These are phyloP conservation scores for Dissostichus mawsoni DNA, from an alignment of 2,113 vertebrate species.

Conservation along the genomic window DNA sequence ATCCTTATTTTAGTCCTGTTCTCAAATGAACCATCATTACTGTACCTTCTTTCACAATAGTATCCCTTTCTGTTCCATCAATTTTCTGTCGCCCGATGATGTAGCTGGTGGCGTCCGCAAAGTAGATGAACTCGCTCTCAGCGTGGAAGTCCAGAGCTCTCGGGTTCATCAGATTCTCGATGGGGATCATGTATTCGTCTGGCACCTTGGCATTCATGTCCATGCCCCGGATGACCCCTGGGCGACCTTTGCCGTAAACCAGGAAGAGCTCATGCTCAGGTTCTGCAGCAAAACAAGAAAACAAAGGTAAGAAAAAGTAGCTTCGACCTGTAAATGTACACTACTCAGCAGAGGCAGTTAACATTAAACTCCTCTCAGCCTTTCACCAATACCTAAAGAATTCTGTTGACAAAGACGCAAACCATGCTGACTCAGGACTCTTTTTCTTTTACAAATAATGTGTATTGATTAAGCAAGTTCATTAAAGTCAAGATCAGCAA, in stretches of 20 bases:
- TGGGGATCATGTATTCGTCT: slow-evolving; percentile 98
- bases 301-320: background rate
- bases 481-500: slow-evolving; percentile 28
- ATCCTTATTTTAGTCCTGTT: background rate
- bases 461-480: slow-evolving; percentile 24
- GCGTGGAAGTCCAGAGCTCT: slow-evolving; percentile 95
- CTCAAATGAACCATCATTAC: background rate
- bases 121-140: slow-evolving; percentile 96
- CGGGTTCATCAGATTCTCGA: slow-evolving; percentile 97
- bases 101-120: slow-evolving; percentile 95
- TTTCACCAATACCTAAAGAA: background rate
- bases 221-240: slow-evolving; percentile 96
- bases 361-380: background rate
- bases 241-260: slow-evolving; percentile 96
- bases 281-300: slow-evolving; percentile 80
- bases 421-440: slow-evolving; percentile 18
- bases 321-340: background rate
- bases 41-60: slow-evolving; percentile 93
- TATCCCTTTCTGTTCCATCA: slow-evolving; percentile 93
- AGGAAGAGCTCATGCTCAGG: slow-evolving; percentile 96
- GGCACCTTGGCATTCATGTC: slow-evolving; percentile 96
- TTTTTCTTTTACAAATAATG: background rate
- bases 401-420: background rate
- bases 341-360: background rate
- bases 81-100: slow-evolving; percentile 97